Evolutionary conservation across 2,797 vertebrate genomes (phyloP).

Genomic region (Cheirogaleus major): DNA sequence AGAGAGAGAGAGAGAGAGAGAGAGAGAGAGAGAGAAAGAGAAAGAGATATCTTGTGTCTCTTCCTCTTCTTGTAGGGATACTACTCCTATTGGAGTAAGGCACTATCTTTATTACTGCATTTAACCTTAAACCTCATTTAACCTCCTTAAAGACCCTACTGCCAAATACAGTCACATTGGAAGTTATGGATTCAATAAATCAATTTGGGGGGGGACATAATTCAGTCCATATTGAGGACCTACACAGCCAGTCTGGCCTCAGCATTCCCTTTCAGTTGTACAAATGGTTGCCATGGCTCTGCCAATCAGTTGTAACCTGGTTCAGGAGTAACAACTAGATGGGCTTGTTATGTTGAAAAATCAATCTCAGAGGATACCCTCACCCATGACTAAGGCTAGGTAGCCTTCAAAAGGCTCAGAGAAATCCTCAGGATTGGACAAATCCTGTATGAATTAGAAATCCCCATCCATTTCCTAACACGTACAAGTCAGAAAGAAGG

Average conservation of each 20-base stretch:
- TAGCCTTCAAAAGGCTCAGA: not conserved
- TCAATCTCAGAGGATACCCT: not conserved
- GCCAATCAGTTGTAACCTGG: not conserved
- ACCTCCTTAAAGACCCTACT: not conserved
- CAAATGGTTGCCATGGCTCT: not conserved
- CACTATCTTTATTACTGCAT: not conserved
- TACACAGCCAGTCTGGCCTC: not conserved
- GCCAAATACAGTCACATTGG: not conserved
- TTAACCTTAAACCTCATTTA: not conserved
- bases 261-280: not conserved
- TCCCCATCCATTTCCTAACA: not conserved
- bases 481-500: not conserved
- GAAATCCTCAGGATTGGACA: not conserved
- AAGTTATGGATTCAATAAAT: not conserved
- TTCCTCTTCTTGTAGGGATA: not conserved
- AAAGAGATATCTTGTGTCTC: not conserved
- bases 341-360: not conserved
- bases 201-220: not conserved
- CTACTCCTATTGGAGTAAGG: not conserved
- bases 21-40: not conserved
- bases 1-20: not conserved
- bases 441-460: conserved; percentile 4
- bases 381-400: not conserved
- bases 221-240: not conserved
- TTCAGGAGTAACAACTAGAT: not conserved